Percentiles rank a stretch among this genome's conserved stretches.
Conservation (phyloP, 2,888 invertebrate genomes). For the Catocala nupta region DNA sequence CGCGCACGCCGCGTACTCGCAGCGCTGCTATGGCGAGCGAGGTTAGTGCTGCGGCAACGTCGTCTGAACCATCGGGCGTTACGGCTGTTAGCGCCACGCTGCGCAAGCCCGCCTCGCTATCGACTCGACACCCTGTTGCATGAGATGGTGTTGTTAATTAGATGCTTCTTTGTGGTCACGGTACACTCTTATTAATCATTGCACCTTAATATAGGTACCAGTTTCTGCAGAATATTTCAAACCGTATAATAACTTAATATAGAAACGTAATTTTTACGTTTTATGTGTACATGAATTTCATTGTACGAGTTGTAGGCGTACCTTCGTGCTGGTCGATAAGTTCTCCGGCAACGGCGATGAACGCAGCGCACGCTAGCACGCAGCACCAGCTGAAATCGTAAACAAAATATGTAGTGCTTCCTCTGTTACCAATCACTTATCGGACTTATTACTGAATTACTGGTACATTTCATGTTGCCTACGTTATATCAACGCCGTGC, state of each 20-base stretch:
- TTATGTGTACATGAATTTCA: no score
- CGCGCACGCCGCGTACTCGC: constrained; percentile 51
- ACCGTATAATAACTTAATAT: no score
- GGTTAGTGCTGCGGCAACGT: constrained; percentile 43
- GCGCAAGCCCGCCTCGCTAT: constrained; percentile 12
- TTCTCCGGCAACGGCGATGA: constrained; percentile 25
- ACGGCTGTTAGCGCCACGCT: constrained; percentile 24
- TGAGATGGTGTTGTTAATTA: no score
- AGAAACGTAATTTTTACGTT: no score
- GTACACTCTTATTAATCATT: no score
- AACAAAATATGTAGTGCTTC: background rate
- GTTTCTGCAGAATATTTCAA: no score
- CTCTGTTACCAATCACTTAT: background rate
- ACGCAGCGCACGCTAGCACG: constrained; percentile 30
- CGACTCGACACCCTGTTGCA: constrained; percentile 7
- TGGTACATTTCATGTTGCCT: no score
- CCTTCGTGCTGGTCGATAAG: constrained; percentile 8
- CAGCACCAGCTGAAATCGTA: constrained; percentile 27
- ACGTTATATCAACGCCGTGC: no score
- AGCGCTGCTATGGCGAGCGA: constrained; percentile 53
- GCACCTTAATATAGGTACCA: no score
- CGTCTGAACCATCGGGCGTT: constrained; percentile 27
- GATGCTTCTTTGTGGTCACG: no score
- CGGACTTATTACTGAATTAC: background rate
- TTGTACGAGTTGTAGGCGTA: background rate